Evolutionary conservation across 64 coral and sea anemone genomes (phyloP).

Genomic region (Acropora yongei): DNA sequence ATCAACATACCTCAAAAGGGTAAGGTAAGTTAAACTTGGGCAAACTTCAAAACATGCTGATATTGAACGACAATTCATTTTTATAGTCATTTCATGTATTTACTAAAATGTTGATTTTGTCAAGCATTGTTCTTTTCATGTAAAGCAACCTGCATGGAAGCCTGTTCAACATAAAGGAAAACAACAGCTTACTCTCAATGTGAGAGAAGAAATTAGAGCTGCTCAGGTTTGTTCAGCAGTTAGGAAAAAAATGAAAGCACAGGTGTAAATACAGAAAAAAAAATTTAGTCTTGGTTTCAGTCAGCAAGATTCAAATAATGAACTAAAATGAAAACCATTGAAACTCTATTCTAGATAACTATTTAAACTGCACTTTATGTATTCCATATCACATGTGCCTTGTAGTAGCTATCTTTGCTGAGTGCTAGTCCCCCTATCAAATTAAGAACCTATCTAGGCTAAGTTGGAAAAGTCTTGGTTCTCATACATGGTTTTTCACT

Average conservation of each 20-base stretch:
- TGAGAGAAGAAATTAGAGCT: conserved; percentile 89
- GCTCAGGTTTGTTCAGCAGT: conserved; percentile 60
- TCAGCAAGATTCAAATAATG: too few species aligned
- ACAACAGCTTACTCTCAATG: conserved; percentile 75
- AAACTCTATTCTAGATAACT: too few species aligned
- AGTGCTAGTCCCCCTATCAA: too few species aligned
- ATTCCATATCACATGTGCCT: too few species aligned
- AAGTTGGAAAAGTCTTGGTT: too few species aligned
- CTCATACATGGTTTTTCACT: too few species aligned
- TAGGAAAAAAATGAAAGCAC: not conserved
- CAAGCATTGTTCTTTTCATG: not conserved
- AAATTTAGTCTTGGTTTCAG: too few species aligned
- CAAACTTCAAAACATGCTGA: not conserved
- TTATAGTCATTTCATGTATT: not conserved
- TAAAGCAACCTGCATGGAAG: conserved; percentile 89
- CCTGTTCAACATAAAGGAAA: conserved; percentile 84
- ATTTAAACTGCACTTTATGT: too few species aligned
- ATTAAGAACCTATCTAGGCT: too few species aligned
- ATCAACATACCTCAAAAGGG: conserved; percentile 35
- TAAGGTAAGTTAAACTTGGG: conserved; percentile 26
- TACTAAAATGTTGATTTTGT: not conserved
- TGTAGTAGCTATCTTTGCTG: too few species aligned
- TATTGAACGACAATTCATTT: not conserved
- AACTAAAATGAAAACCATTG: too few species aligned
- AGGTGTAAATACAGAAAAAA: too few species aligned